These are phyloP conservation scores for Acromyrmex heyeri DNA, from an alignment of 1,140 invertebrate genomes.

Conservation along the genomic window DNA sequence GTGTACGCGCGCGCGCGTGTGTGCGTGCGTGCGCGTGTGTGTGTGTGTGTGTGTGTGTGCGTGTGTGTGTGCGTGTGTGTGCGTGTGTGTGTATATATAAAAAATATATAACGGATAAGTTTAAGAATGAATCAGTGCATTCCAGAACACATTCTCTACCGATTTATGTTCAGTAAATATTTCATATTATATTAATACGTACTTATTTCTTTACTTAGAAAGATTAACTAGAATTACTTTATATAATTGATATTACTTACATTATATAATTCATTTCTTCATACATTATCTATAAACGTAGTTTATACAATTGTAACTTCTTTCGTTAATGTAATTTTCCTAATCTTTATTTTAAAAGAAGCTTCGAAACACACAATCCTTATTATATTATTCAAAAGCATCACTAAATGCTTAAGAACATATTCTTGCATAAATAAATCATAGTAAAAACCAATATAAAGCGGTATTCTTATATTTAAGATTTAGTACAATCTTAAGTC, in stretches of 20 bases:
- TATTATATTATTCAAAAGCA: not conserved
- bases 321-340: not conserved
- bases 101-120: constrained; percentile 38
- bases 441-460: no score
- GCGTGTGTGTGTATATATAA: no score
- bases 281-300: not conserved
- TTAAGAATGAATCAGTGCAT: constrained; percentile 53
- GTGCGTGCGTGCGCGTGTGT: no score
- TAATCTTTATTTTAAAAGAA: not conserved
- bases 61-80: no score
- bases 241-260: not conserved
- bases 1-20: fast-evolving
- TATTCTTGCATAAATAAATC: not conserved
- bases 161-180: not conserved
- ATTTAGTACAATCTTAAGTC: no score
- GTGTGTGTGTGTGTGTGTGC: no score
- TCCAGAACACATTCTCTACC: not conserved
- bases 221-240: not conserved
- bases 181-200: not conserved
- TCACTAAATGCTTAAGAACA: not conserved
- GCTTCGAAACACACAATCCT: not conserved
- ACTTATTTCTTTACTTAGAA: not conserved
- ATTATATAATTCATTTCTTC: not conserved
- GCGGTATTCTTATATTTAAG: no score
- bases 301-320: not conserved